phyloP scores from a whole-genome alignment of 2,113 vertebrate genomes.

The Pachyramphus minor region DNA sequence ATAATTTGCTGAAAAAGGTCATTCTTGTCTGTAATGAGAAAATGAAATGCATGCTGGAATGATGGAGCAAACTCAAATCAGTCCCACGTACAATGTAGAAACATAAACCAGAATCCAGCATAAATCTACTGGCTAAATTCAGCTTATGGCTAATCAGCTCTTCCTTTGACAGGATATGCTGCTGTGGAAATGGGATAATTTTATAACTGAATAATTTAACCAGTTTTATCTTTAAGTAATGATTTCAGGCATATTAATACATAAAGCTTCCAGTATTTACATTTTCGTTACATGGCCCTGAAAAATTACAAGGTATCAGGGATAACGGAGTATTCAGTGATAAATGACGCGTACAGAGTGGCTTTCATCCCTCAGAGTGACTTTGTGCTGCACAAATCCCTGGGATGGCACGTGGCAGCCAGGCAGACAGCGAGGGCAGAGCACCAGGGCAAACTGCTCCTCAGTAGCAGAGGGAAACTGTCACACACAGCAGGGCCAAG shows the following conservation, averaged over 20 bases:
- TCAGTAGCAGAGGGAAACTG: neutral
- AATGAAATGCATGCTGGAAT: neutral
- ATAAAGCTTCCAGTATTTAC: conserved; percentile 60
- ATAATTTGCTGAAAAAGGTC: conserved; percentile 37
- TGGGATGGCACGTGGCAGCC: neutral
- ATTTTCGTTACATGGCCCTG: conserved; percentile 20
- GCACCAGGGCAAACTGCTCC: neutral
- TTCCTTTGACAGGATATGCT: conserved; percentile 56
- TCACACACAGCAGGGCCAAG: neutral
- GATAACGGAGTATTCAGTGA: neutral
- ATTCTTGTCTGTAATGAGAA: conserved; percentile 30
- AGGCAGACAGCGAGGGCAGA: neutral
- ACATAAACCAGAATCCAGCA: conserved; percentile 31
- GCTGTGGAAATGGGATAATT: conserved; percentile 61
- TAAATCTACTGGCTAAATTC: conserved; percentile 63
- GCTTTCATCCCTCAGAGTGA: neutral
- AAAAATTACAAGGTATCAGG: conserved; percentile 32
- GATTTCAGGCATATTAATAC: conserved; percentile 57
- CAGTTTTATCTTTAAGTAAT: conserved; percentile 64
- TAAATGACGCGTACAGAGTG: neutral
- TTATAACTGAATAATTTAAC: conserved; percentile 62
- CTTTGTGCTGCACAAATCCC: neutral
- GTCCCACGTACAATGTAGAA: neutral
- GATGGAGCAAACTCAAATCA: conserved; percentile 13
- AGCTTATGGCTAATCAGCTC: conserved; percentile 66